Percentiles rank a stretch among this genome's conserved stretches.
phyloP scores from a whole-genome alignment of 1,140 invertebrate species.

The Wasmannia auropunctata region DNA sequence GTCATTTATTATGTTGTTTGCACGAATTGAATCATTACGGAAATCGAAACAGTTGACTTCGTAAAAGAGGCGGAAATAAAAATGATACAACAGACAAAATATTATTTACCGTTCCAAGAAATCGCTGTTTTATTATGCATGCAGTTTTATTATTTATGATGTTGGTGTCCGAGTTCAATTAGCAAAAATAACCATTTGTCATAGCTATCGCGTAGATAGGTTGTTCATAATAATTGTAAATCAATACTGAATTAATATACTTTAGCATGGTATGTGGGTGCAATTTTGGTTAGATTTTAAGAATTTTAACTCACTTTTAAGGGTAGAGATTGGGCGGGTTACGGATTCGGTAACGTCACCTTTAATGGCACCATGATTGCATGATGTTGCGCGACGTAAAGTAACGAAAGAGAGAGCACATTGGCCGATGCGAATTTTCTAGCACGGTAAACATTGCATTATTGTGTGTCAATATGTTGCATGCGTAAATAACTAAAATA shows the following conservation, averaged over 20 bases:
- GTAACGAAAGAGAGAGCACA: slow-evolving; percentile 39
- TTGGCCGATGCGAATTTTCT: slow-evolving; percentile 44
- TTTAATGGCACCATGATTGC: slow-evolving; percentile 57
- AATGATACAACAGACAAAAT: not conserved
- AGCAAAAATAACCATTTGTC: slow-evolving; percentile 16
- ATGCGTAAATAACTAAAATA: slow-evolving; percentile 10
- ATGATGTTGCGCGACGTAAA: slow-evolving; percentile 54
- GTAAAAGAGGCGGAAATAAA: not conserved
- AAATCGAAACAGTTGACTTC: not conserved
- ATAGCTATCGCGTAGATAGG: not conserved
- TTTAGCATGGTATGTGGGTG: not conserved
- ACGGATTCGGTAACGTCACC: slow-evolving; percentile 24
- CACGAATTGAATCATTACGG: not conserved
- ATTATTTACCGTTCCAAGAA: slow-evolving; percentile 1
- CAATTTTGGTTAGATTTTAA: slow-evolving; percentile 5
- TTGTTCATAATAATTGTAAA: slow-evolving; percentile 4
- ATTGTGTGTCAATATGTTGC: slow-evolving; percentile 19
- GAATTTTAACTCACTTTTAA: not conserved
- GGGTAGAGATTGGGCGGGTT: not conserved
- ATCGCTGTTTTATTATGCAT: slow-evolving; percentile 15
- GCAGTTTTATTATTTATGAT: slow-evolving; percentile 16
- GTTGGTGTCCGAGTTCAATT: not conserved
- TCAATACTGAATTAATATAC: slow-evolving; percentile 16
- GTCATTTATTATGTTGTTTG: not conserved
- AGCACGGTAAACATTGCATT: slow-evolving; percentile 14